A percentile compares a stretch with the other conserved stretches of the same genome.
Conservation (phyloP, 1,140 invertebrate species). For the Agrilus planipennis region DNA sequence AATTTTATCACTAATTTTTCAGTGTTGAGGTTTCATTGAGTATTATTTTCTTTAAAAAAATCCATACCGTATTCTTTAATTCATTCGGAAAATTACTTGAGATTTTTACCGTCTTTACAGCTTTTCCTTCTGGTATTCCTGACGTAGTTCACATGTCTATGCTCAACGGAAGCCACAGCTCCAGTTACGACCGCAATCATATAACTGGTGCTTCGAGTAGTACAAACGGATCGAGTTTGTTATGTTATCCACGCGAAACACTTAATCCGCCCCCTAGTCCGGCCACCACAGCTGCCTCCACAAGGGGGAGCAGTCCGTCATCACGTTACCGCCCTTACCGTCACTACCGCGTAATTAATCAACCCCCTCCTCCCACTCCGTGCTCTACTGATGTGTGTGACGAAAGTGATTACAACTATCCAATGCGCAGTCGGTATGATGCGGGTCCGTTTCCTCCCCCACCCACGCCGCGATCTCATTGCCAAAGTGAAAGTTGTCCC, state of each 20-base stretch:
- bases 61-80: too few relatives aligned
- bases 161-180: slow-evolving; percentile 46
- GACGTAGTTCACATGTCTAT: slow-evolving; percentile 54
- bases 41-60: too few relatives aligned
- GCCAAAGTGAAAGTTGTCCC: slow-evolving; percentile 60
- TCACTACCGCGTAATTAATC: slow-evolving; percentile 65
- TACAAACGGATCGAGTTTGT: slow-evolving; percentile 42
- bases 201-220: slow-evolving; percentile 74
- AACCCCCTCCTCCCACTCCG: slow-evolving; percentile 84
- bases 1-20: too few relatives aligned
- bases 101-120: not conserved
- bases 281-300: slow-evolving; percentile 54
- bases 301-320: slow-evolving; percentile 42
- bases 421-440: slow-evolving; percentile 42
- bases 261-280: slow-evolving; percentile 85
- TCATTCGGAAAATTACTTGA: too few relatives aligned
- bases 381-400: slow-evolving; percentile 90
- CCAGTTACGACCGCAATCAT: slow-evolving; percentile 65
- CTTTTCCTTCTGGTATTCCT: slow-evolving; percentile 28
- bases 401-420: slow-evolving; percentile 67
- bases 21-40: too few relatives aligned
- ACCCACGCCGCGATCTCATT: slow-evolving; percentile 69
- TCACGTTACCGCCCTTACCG: slow-evolving; percentile 54
- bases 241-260: slow-evolving; percentile 65
- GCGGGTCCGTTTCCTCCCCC: slow-evolving; percentile 67